phyloP scores from a whole-genome alignment of 2,113 vertebrate species.

The Pseudorectes ferrugineus region DNA sequence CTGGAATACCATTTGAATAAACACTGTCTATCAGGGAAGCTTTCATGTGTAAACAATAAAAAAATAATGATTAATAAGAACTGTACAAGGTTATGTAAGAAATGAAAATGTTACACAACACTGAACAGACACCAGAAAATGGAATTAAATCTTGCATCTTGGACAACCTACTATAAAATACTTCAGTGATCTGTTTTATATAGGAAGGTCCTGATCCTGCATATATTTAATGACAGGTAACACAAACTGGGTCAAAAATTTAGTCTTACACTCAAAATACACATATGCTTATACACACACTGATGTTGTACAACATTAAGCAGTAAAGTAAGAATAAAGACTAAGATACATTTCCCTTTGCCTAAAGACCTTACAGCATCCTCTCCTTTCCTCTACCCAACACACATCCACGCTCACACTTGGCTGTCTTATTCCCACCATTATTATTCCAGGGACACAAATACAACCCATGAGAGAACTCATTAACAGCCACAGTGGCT shows the following conservation, averaged over 20 bases:
- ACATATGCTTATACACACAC: background rate
- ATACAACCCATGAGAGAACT: background rate
- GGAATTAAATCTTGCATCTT: conserved; percentile 7
- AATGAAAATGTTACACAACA: conserved; percentile 8
- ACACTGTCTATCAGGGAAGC: background rate
- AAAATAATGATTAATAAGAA: conserved; percentile 36
- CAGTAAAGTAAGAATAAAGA: background rate
- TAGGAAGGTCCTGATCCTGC: background rate
- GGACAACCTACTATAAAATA: background rate
- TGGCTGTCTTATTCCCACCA: background rate
- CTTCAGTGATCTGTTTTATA: background rate
- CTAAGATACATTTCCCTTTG: background rate
- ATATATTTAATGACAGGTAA: background rate
- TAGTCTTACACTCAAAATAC: background rate
- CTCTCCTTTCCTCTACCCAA: background rate
- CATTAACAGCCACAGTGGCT: background rate
- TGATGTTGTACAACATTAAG: background rate
- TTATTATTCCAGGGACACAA: background rate
- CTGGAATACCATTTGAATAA: conserved; percentile 19
- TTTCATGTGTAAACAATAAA: conserved; percentile 7
- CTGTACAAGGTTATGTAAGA: background rate
- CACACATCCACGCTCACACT: background rate
- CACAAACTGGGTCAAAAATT: background rate
- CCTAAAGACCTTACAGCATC: background rate
- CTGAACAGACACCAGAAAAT: conserved; percentile 2